Evolutionary conservation across 2,797 vertebrate species (phyloP).

Genomic region (Pantherophis vulpinus): DNA sequence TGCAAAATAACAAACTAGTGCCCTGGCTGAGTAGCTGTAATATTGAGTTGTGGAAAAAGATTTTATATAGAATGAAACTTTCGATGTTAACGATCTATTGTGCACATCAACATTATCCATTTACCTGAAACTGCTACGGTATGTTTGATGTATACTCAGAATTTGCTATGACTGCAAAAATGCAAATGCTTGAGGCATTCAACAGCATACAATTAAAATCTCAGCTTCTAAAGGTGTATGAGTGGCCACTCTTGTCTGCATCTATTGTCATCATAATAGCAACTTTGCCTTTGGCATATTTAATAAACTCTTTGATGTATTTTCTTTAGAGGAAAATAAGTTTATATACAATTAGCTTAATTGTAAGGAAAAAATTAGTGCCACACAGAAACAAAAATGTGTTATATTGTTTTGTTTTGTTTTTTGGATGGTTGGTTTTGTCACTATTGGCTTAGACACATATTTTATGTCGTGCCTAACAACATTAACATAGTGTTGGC

Average conservation of each 20-base stretch:
- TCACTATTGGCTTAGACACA: background rate
- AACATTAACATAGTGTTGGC: constrained; percentile 6
- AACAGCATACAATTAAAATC: constrained; percentile 10
- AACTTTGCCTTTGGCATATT: background rate
- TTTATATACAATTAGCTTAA: background rate
- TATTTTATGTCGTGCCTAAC: constrained; percentile 12
- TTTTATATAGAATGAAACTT: background rate
- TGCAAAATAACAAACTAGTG: background rate
- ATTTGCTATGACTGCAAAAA: constrained; percentile 17
- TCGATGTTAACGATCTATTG: background rate
- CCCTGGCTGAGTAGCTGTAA: background rate
- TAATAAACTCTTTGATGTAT: background rate
- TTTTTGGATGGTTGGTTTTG: background rate
- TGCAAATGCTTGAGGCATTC: background rate
- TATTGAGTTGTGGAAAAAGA: background rate
- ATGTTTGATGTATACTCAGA: background rate
- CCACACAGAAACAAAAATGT: background rate
- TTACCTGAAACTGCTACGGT: background rate
- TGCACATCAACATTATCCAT: background rate
- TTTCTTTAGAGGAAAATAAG: constrained; percentile 7
- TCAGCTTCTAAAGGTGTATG: background rate
- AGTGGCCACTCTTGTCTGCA: background rate
- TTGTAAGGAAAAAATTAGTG: constrained; percentile 1
- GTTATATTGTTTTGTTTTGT: background rate
- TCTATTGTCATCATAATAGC: constrained; percentile 8